Evolutionary conservation across 1,140 invertebrate genomes (phyloP).

Genomic region (Neotoxoptera formosana): DNA sequence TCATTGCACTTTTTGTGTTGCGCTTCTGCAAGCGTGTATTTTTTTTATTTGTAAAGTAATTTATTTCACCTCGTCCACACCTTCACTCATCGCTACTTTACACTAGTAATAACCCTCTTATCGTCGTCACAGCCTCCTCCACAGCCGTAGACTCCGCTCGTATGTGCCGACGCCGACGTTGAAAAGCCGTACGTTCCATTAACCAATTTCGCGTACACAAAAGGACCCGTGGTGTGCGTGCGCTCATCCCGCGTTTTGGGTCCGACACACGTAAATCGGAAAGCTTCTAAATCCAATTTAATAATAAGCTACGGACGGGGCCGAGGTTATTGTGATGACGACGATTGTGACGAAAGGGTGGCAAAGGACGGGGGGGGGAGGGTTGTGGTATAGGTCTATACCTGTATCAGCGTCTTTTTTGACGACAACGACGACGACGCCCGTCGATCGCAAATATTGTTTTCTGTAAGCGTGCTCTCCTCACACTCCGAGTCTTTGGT

Average conservation of each 20-base stretch:
- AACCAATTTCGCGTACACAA: constrained; percentile 41
- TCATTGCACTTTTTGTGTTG: background rate
- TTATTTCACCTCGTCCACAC: background rate
- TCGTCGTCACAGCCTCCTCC: background rate
- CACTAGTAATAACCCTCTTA: background rate
- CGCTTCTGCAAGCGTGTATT: background rate
- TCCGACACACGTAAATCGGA: constrained; percentile 37
- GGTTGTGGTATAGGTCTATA: background rate
- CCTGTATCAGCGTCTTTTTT: background rate
- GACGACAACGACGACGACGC: background rate
- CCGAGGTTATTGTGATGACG: background rate
- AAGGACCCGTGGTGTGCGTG: constrained; percentile 12
- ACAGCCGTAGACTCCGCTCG: background rate
- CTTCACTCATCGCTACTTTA: background rate
- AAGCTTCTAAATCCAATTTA: constrained; percentile 48
- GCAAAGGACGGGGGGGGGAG: too few relatives aligned
- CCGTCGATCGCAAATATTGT: background rate
- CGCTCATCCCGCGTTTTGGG: background rate
- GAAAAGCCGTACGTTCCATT: constrained; percentile 55
- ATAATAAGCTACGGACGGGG: background rate
- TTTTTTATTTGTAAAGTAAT: background rate
- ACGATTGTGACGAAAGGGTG: background rate
- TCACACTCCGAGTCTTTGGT: background rate
- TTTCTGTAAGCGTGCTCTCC: background rate
- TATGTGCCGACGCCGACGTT: background rate